These are phyloP conservation scores for Eunapius fragilis DNA, from an alignment of 37 sponge, comb jelly and placozoan genomes.

Conservation along the genomic window DNA sequence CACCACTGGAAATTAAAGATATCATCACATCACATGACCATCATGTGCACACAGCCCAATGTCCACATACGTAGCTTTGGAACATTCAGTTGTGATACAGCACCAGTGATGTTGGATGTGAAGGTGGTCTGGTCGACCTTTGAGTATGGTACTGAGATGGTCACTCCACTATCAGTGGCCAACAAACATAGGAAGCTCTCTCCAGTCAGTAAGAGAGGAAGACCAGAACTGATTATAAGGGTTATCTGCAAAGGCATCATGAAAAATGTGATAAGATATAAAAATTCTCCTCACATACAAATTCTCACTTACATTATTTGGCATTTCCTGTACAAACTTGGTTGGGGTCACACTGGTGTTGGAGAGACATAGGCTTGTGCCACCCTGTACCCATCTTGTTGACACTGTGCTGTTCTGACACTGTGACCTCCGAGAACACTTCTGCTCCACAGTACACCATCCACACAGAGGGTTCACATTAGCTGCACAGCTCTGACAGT, in stretches of 20 bases:
- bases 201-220: slow-evolving; percentile 21
- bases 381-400: slow-evolving; percentile 40
- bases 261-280: background rate
- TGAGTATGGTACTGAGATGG: background rate
- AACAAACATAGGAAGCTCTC: slow-evolving; percentile 38
- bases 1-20: slow-evolving; percentile 8
- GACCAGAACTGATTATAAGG: slow-evolving; percentile 18
- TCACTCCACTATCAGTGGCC: background rate
- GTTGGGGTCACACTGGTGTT: slow-evolving; percentile 21
- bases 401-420: slow-evolving; percentile 60
- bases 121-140: background rate
- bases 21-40: background rate
- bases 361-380: slow-evolving; percentile 14
- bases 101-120: background rate
- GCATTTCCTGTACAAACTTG: slow-evolving; percentile 14
- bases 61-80: background rate
- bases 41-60: background rate
- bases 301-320: slow-evolving; percentile 1
- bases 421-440: slow-evolving; percentile 74
- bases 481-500: slow-evolving; percentile 48
- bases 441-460: slow-evolving; percentile 90
- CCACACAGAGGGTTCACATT: slow-evolving; percentile 81
- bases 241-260: background rate
- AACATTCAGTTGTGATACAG: background rate
- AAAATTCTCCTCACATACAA: background rate